Conservation (phyloP, 2,113 vertebrate species). For the Phocoena phocoena region DNA sequence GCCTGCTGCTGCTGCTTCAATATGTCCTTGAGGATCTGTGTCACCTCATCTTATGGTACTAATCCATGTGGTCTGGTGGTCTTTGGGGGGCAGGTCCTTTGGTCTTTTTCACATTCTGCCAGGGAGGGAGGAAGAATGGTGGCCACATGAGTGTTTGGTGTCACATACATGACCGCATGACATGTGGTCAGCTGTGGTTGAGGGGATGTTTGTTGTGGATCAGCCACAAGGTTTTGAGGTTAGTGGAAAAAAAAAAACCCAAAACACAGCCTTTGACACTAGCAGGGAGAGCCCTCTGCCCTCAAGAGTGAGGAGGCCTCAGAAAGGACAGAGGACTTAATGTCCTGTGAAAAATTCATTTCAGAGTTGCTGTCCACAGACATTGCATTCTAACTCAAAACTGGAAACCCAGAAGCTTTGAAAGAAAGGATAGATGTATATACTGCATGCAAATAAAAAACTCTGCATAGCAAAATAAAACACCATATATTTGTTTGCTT, state of each 20-base stretch:
- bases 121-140: constrained; percentile 6
- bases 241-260: background rate
- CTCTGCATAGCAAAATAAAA: constrained; percentile 59
- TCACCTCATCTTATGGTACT: constrained; percentile 16
- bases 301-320: background rate
- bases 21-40: constrained; percentile 38
- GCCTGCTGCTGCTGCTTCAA: constrained; percentile 29
- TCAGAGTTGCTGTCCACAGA: constrained; percentile 46
- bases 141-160: constrained; percentile 35
- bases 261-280: background rate
- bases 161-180: constrained; percentile 6
- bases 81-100: background rate
- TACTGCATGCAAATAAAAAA: constrained; percentile 66
- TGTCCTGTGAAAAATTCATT: constrained; percentile 42
- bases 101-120: background rate
- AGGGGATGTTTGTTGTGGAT: constrained; percentile 7
- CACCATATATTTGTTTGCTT: constrained; percentile 67
- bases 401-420: constrained; percentile 51
- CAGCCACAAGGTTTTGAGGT: constrained; percentile 57
- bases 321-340: constrained; percentile 52
- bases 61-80: constrained; percentile 4
- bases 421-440: constrained; percentile 58
- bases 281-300: background rate
- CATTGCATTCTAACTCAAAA: constrained; percentile 45
- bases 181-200: constrained; percentile 30